Evolutionary conservation across 2,888 invertebrate species (phyloP), one percentile per base, ranked within the genome.

Genomic region (Machimus rusticus): DNA sequence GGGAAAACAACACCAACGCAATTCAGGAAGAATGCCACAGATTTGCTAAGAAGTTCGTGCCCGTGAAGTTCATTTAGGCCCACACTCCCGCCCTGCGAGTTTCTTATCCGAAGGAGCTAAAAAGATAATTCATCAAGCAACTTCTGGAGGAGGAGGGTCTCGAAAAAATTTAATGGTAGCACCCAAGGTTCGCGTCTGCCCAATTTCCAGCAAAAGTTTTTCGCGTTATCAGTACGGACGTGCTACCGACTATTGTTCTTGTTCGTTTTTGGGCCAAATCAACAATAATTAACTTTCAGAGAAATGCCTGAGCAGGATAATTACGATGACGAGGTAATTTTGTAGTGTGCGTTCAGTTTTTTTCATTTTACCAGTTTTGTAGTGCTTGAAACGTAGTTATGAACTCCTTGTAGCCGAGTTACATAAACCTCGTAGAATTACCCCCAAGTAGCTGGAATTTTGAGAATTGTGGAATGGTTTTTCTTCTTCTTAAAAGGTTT

Each of bases 291-390:
- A 37, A 82, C 57, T 82, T 16, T 57, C 28, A 85, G 85, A 86
- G 87, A 88, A 90, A 92, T 92, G 92, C 90, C 93, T 89, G 92
- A 92, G 90, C 92, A 92, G 92, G 92, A 92, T 90, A 92, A 92
- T 92, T 92, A 92, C 90, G 92, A 92, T 91, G 92, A 92, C 91
- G 92, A 92, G 92, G 92, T 92, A 92, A 92, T 86, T 76, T 31
- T 51, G 55, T 57, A 82, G 57, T 66, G 39, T 82, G 66, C 55
- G 28, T 37, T 37, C n/a, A n/a, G n/a, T 12, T 55, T 55, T 82
- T 78, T 37, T 34, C 6, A n/a, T 37, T 19, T 37, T 76, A 76
- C 8, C 66, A 19, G n/a, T 66, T 66, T 66, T 66, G 66, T 28
- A 66, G 66, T 66, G 28, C 28, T 66, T 66, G 66, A 23, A 66